Evolutionary conservation across 2,888 invertebrate genomes (phyloP), one percentile per base, ranked within the genome.

Genomic region (Rhaphigaster nebulosa): DNA sequence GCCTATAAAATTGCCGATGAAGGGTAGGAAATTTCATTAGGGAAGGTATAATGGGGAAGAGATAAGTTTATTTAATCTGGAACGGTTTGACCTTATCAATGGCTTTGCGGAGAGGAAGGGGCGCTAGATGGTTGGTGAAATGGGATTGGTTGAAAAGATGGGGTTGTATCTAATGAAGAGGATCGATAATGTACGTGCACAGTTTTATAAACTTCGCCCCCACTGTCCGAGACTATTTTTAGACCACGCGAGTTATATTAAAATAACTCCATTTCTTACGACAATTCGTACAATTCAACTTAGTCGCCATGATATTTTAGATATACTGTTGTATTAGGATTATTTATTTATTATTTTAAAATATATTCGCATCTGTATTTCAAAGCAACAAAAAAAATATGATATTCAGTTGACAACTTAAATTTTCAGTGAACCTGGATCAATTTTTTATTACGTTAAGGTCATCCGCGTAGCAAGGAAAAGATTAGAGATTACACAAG

Each of bases 81-180:
- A 76, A 76, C 70, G 38, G 70, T 76, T 76, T 76, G 70, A 76
- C 70, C 70, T 76, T 76, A 76, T 76, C 70, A 76, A 76, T 76
- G 70, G 70, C 38, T 38, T 76, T 23, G 34, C 2, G 18, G 29
- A 18, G 70, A 10, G 38, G 70, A 12, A 23, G 38, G 26, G 38
- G 38, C 18, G 23, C 6, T 34, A 76, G 70, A 38, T 76, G 70
- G 70, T 76, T 38, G 34, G 6, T 76, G 20, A 23, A 76, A 76
- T 76, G 70, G 70, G 70, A 38, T 76, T 76, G 70, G 70, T 76
- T 38, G 70, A 76, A 76, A 76, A 76, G 70, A 76, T 76, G 70
- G 70, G 70, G 6, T 76, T 76, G 70, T 76, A 38, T 76, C 70
- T 76, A 76, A 76, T 76, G 70, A 76, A 76, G 70, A 76, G 34